These are phyloP conservation scores for Nebria salina DNA, from an alignment of 2,888 invertebrate genomes.

Conservation along the genomic window DNA sequence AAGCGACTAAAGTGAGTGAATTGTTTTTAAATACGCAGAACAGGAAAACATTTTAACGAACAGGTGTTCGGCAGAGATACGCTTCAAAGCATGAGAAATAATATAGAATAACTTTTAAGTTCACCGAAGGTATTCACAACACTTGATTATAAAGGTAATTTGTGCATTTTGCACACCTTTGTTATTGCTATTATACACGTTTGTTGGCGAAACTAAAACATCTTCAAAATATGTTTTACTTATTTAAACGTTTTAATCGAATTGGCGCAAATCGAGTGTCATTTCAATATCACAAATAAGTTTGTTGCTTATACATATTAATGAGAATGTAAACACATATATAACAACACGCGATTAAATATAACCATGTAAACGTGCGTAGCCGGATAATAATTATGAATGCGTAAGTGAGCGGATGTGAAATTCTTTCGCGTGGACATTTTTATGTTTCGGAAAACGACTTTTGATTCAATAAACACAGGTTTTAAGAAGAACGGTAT, in stretches of 20 bases:
- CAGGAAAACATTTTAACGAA: constrained; percentile 38
- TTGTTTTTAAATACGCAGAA: constrained; percentile 19
- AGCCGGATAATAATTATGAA: constrained; percentile 41
- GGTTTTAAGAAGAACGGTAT: constrained; percentile 17
- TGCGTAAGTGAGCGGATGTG: constrained; percentile 38
- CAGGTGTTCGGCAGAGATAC: constrained; percentile 37
- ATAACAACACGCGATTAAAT: constrained; percentile 22
- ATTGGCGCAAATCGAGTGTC: not conserved
- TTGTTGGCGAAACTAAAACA: too few species aligned
- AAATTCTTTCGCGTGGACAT: constrained; percentile 25
- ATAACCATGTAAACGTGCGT: constrained; percentile 37
- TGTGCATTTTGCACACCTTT: too few species aligned
- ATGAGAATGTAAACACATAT: constrained; percentile 21
- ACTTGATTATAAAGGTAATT: not conserved
- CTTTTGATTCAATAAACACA: constrained; percentile 10
- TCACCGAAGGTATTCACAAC: not conserved
- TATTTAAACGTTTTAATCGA: not conserved
- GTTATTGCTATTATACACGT: too few species aligned
- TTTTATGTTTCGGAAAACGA: not conserved
- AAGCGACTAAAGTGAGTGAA: not conserved
- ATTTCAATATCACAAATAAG: not conserved
- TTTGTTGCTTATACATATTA: constrained; percentile 5
- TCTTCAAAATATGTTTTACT: not conserved
- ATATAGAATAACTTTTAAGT: constrained; percentile 3
- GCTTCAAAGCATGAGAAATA: constrained; percentile 43